Percentiles rank a stretch among this genome's conserved stretches.
Conservation (phyloP, 2,888 invertebrate species). For the Tenthredo scrophulariae region DNA sequence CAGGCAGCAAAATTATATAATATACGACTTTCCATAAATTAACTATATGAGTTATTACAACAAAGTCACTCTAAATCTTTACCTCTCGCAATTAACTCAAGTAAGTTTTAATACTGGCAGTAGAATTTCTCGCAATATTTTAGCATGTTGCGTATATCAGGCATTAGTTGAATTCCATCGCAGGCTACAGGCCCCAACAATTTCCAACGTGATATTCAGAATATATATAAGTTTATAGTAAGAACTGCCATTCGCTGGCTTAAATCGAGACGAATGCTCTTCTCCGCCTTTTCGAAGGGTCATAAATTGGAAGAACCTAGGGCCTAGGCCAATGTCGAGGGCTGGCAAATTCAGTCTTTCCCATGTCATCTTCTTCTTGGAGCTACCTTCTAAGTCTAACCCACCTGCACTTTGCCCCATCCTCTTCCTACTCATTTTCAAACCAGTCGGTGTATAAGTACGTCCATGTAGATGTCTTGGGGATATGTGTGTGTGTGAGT, state of each 20-base stretch:
- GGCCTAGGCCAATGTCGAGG: background rate
- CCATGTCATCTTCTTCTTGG: background rate
- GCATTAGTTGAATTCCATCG: background rate
- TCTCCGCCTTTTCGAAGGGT: background rate
- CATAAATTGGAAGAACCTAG: background rate
- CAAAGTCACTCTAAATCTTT: background rate
- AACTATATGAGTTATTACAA: background rate
- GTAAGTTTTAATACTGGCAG: background rate
- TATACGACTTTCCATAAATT: conserved; percentile 3
- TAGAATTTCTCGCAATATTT: background rate
- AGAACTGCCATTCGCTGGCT: background rate
- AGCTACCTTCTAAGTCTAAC: background rate
- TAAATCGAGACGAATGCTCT: conserved; percentile 17
- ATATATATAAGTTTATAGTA: background rate
- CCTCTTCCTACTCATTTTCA: background rate
- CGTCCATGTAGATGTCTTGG: background rate
- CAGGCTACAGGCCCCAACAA: background rate
- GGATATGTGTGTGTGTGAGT: background rate
- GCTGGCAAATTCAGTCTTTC: conserved; percentile 21
- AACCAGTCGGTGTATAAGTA: background rate
- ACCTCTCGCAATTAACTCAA: background rate
- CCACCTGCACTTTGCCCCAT: conserved; percentile 20
- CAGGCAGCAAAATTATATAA: background rate
- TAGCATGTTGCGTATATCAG: background rate
- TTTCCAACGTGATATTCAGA: background rate